phyloP scores from a whole-genome alignment of 2,888 invertebrate genomes.

The Chymomyza fuscimana region DNA sequence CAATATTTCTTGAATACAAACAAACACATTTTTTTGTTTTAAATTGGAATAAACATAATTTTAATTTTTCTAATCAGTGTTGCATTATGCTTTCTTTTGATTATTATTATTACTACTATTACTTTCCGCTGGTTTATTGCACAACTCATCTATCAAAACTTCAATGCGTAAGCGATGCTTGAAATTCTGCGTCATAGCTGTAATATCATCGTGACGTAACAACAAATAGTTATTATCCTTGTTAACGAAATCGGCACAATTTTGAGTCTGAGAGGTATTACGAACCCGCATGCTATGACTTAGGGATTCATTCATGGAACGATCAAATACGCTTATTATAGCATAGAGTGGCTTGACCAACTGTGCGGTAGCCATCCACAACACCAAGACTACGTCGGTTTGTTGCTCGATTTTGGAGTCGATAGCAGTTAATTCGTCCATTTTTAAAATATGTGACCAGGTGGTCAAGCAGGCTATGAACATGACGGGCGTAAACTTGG shows the following conservation, averaged over 20 bases:
- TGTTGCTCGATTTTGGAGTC: neutral
- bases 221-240: conserved; percentile 2
- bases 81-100: neutral
- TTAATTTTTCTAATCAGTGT: too few relatives aligned
- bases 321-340: neutral
- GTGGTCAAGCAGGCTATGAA: conserved; percentile 10
- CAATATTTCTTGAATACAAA: too few relatives aligned
- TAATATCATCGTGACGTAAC: neutral
- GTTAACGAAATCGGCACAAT: conserved; percentile 4
- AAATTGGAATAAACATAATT: too few relatives aligned
- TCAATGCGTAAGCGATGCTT: neutral
- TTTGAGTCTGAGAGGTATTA: neutral
- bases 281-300: conserved; percentile 10
- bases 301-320: neutral
- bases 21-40: too few relatives aligned
- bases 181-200: conserved; percentile 5
- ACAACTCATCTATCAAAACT: neutral
- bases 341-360: conserved; percentile 7
- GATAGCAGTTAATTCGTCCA: neutral
- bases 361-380: conserved; percentile 2
- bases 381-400: conserved; percentile 1
- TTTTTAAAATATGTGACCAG: neutral
- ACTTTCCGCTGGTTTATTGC: neutral
- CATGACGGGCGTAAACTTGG: neutral
- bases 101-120: neutral